Evolutionary conservation across 2,113 vertebrate genomes (phyloP).

Genomic region (Catharus minimus): DNA sequence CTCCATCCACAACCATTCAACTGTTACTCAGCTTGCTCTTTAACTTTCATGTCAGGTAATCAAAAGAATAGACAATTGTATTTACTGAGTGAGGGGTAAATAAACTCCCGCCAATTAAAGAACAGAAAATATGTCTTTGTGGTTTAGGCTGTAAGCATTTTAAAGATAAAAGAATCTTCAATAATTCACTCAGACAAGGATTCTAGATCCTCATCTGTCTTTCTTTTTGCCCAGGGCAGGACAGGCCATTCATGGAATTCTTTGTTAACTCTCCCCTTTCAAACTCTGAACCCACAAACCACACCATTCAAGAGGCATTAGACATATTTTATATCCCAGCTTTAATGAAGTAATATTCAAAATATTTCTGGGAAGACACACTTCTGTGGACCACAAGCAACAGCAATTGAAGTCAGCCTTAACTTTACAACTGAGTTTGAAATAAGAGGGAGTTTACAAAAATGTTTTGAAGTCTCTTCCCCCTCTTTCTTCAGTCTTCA

Average conservation of each 20-base stretch:
- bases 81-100: constrained; percentile 61
- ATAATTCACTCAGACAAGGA: constrained; percentile 41
- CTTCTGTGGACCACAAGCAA: background rate
- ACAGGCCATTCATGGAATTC: background rate
- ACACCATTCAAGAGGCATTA: background rate
- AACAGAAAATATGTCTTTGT: constrained; percentile 57
- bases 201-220: constrained; percentile 8
- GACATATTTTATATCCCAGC: background rate
- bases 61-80: constrained; percentile 55
- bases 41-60: constrained; percentile 68
- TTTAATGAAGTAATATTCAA: constrained; percentile 1
- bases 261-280: background rate
- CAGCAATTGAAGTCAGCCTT: background rate
- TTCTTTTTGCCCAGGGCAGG: background rate
- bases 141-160: constrained; percentile 59
- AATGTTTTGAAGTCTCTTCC: background rate
- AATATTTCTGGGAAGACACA: background rate
- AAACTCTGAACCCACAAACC: background rate
- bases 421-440: background rate
- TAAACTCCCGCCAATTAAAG: constrained; percentile 58
- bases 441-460: background rate
- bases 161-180: constrained; percentile 45
- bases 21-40: constrained; percentile 9
- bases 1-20: constrained; percentile 15
- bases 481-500: background rate